phyloP scores from a whole-genome alignment of 2,797 vertebrate species.

The Danio kyathit region DNA sequence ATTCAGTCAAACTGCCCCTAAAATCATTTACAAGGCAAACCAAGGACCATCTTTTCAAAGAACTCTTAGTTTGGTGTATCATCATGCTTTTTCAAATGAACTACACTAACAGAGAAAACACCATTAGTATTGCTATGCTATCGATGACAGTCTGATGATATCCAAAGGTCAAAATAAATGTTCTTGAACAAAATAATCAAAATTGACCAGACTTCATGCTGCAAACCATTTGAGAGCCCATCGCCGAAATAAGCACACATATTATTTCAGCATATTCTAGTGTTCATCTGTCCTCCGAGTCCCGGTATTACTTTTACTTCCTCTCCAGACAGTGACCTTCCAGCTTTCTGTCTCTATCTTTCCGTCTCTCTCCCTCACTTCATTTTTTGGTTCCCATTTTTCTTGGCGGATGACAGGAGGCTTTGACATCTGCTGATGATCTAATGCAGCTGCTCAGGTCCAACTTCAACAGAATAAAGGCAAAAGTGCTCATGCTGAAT shows the following conservation, averaged over 20 bases:
- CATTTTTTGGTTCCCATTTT: constrained; percentile 54
- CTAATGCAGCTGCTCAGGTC: constrained; percentile 51
- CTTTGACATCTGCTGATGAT: constrained; percentile 67
- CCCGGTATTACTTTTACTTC: constrained; percentile 6
- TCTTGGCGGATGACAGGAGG: constrained; percentile 58
- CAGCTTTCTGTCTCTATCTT: constrained; percentile 28
- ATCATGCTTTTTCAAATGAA: too few relatives aligned
- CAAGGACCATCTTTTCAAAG: too few relatives aligned
- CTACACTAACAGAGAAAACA: too few relatives aligned
- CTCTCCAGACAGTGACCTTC: constrained; percentile 40
- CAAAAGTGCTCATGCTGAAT: constrained; percentile 54
- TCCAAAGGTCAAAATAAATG: neutral
- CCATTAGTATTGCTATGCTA: too few relatives aligned
- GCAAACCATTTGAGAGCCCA: neutral
- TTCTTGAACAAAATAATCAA: too few relatives aligned
- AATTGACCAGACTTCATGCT: too few relatives aligned
- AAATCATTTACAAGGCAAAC: too few relatives aligned
- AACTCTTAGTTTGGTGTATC: too few relatives aligned
- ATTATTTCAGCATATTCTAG: neutral
- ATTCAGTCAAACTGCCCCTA: too few relatives aligned
- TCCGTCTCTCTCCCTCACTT: constrained; percentile 6
- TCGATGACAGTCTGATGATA: neutral
- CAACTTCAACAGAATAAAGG: constrained; percentile 63
- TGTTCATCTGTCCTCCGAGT: neutral
- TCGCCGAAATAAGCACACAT: neutral